Conservation (phyloP, 1,140 invertebrate genomes). For the Ditylenchus dipsaci region DNA sequence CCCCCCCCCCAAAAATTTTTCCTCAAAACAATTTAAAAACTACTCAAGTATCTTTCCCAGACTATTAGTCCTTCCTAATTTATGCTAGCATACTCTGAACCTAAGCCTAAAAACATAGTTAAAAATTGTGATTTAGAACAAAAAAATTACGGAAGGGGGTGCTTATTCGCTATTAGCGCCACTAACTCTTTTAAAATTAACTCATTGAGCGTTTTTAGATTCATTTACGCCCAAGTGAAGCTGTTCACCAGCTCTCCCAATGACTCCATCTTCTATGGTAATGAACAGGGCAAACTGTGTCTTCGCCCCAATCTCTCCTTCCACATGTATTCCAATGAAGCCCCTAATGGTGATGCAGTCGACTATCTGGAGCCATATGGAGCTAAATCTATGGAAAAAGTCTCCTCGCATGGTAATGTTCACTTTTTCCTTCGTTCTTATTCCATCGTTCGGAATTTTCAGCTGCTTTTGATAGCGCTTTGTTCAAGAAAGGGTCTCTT, state of each 20-base stretch:
- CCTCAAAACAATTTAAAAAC: no score
- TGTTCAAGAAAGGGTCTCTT: background rate
- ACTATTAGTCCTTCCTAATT: no score
- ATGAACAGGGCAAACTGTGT: background rate
- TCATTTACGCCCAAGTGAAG: background rate
- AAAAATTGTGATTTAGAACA: no score
- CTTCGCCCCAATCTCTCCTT: slow-evolving; percentile 3
- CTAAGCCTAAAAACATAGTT: no score
- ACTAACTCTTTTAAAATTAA: no score
- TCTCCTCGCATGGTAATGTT: background rate
- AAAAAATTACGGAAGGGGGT: no score
- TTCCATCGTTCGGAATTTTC: background rate
- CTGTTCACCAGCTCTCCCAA: background rate
- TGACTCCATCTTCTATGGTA: slow-evolving; percentile 2
- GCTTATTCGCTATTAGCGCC: no score
- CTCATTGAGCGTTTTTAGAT: background rate
- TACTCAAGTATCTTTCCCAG: no score
- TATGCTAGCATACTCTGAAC: no score
- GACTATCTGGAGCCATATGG: slow-evolving; percentile 5
- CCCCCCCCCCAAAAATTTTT: no score
- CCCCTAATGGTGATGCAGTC: background rate
- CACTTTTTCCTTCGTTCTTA: background rate
- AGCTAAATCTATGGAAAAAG: background rate
- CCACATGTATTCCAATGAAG: slow-evolving; percentile 6
- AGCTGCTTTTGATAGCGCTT: background rate